phyloP scores from a whole-genome alignment of 2,888 invertebrate species.

The Escarpia spicata region DNA sequence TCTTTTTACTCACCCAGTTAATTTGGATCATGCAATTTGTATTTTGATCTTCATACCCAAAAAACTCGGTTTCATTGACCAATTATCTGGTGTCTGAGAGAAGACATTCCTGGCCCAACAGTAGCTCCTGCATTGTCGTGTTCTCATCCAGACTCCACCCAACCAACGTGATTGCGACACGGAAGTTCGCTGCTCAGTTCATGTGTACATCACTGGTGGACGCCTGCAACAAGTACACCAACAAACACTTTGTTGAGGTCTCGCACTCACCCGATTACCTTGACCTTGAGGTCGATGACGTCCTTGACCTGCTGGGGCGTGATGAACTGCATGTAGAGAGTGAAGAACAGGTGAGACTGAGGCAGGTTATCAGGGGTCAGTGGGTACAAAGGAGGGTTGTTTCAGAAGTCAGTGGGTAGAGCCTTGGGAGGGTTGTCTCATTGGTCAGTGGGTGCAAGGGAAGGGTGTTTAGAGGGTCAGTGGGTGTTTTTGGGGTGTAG shows the following conservation, averaged over 20 bases:
- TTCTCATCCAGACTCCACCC: conserved; percentile 75
- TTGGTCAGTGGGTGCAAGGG: no score
- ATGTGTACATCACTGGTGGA: conserved; percentile 77
- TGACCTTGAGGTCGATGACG: conserved; percentile 72
- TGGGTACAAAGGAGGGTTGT: neutral
- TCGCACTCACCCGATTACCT: conserved; percentile 81
- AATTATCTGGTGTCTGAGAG: no score
- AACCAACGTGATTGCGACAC: conserved; percentile 82
- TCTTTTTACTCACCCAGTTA: no score
- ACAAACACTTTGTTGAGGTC: conserved; percentile 82
- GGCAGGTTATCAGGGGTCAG: neutral
- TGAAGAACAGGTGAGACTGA: conserved; percentile 75
- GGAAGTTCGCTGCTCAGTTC: conserved; percentile 82
- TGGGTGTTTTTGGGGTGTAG: no score
- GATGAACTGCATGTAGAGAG: conserved; percentile 81
- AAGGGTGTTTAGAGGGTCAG: no score
- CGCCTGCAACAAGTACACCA: conserved; percentile 82
- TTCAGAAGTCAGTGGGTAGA: no score
- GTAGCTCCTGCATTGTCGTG: neutral
- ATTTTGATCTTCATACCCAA: no score
- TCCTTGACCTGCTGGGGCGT: conserved; percentile 76
- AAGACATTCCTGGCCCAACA: no score
- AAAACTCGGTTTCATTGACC: no score
- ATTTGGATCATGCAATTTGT: no score
- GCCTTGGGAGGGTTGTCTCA: no score